A percentile compares a stretch with the other conserved stretches of the same genome.
Evolutionary conservation across 1,140 invertebrate genomes (phyloP).

Genomic region (Drusus annulatus): DNA sequence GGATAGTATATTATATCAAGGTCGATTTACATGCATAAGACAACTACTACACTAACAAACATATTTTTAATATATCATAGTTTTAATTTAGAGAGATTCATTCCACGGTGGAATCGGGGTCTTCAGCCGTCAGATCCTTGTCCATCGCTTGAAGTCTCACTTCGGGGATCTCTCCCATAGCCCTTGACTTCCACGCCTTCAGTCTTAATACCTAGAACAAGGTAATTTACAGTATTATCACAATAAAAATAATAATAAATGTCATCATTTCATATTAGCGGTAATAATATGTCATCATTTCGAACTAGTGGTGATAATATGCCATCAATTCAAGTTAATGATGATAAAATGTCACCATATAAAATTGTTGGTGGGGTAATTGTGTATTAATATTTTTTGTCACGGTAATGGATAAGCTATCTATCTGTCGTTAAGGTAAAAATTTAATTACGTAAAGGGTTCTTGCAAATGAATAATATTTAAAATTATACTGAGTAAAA

Average conservation of each 20-base stretch:
- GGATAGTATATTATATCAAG: too few relatives aligned
- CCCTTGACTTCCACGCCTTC: conserved; percentile 73
- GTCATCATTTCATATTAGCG: neutral
- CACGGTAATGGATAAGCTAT: too few relatives aligned
- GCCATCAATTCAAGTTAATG: too few relatives aligned
- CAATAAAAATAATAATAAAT: too few relatives aligned
- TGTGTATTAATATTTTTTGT: neutral
- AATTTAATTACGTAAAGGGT: too few relatives aligned
- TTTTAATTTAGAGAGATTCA: conserved; percentile 15
- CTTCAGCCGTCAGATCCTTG: conserved; percentile 11
- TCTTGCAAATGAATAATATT: too few relatives aligned
- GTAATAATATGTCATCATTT: neutral
- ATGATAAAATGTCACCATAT: neutral
- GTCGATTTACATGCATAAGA: neutral
- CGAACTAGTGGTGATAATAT: neutral
- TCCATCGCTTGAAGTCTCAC: conserved; percentile 16
- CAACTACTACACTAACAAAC: neutral
- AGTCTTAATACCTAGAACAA: conserved; percentile 76
- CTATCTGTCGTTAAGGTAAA: too few relatives aligned
- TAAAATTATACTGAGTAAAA: too few relatives aligned
- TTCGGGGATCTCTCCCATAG: conserved; percentile 57
- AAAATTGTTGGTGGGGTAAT: neutral
- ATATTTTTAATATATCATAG: neutral
- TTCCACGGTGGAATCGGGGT: conserved; percentile 2
- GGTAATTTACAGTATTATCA: neutral